Evolutionary conservation across 2,888 invertebrate species (phyloP), one percentile per base, ranked within the genome.

Genomic region (Microctonus hyperodae): DNA sequence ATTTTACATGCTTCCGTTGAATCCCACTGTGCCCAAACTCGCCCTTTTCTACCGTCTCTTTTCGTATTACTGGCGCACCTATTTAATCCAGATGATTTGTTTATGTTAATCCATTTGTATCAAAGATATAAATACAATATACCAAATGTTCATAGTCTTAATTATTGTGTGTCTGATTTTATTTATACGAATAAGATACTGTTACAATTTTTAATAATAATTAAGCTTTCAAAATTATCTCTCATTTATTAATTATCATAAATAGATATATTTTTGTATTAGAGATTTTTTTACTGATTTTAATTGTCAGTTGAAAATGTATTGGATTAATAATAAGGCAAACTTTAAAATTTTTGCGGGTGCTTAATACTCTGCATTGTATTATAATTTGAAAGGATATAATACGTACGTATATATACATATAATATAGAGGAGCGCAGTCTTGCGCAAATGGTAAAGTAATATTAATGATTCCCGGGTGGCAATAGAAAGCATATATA

Each of bases 71-170:
- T 68, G 66, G 53, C 53, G 28, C 53, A 53, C 71, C 70, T 65
- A 73, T 77, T 76, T 81, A 82, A 83, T 83, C 82, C 81, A 75
- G 78, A 82, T 79, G 82, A 82, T 83, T 83, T 79, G 83, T 82
- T 81, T 79, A 76, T 78, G 81, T 72, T 82, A 80, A 83, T 82
- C 83, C 81, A 69, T 69, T 73, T 71, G 68, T 69, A 70, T 40
- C 22, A 58, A 16, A 20, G 6, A 16, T 51, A 23, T 25, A 51
- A 51, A 25, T 22, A 51, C 13, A 23, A 37, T 13, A 44, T n/a
- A 59, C 44, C 10, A 59, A 48, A 59, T 16, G 44, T 37, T 4
- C n/a, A 25, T 9, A 23, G 22, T 53, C 53, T 53, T 53, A 16
- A 1, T 16, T 5, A 1, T 16, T 5, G 37, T 37, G n/a, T n/a